Conservation (phyloP, 1,140 invertebrate species). For the Lepidurus couesii region DNA sequence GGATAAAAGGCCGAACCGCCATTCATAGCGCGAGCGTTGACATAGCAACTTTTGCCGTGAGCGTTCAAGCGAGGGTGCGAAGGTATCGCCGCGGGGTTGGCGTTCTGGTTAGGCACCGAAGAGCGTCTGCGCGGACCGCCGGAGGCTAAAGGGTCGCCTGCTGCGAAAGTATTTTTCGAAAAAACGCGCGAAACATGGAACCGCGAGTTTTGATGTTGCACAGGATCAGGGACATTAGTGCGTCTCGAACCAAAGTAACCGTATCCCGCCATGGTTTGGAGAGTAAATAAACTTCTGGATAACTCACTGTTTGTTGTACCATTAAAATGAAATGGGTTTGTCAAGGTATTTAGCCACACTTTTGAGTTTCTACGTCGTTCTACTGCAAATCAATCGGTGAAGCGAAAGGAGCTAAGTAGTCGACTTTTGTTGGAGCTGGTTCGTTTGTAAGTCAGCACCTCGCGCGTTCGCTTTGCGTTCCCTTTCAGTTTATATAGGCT, state of each 20-base stretch:
- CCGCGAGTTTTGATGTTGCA: background rate
- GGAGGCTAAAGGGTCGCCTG: background rate
- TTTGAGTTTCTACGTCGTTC: no score
- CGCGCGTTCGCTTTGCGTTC: background rate
- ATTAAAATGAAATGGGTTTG: no score
- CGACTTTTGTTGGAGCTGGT: background rate
- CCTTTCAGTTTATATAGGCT: background rate
- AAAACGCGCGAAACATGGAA: constrained; percentile 13
- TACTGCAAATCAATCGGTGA: no score
- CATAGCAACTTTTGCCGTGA: constrained; percentile 13
- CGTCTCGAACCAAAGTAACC: background rate
- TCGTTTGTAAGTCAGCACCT: background rate
- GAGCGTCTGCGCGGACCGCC: background rate
- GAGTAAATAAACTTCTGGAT: background rate
- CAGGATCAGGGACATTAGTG: background rate
- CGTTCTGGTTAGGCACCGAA: background rate
- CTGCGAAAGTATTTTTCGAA: background rate
- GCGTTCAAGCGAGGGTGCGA: background rate
- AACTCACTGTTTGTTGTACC: no score
- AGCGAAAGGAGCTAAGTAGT: no score
- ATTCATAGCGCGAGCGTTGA: constrained; percentile 12
- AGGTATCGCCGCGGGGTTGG: background rate
- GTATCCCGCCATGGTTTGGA: background rate
- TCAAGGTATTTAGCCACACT: no score
- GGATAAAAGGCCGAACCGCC: background rate